These are phyloP conservation scores for Trigoniulus corallinus DNA, from an alignment of 1,140 invertebrate species.

Conservation along the genomic window DNA sequence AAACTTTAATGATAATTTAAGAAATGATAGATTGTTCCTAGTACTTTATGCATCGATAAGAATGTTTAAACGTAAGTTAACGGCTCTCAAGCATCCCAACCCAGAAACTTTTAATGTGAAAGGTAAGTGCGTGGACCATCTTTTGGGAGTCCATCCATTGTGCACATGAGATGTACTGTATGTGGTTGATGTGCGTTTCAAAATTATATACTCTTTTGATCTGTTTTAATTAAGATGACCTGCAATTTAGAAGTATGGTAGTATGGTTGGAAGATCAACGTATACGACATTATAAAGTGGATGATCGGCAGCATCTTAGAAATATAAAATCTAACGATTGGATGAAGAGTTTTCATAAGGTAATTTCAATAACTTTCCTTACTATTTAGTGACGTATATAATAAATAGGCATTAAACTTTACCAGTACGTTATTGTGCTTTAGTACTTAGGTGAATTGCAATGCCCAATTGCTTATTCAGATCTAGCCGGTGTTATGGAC, in stretches of 20 bases:
- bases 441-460: conserved; percentile 59
- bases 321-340: conserved; percentile 45
- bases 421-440: conserved; percentile 6
- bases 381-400: background rate
- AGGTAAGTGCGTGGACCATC: no score
- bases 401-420: background rate
- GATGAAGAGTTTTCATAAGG: conserved; percentile 43
- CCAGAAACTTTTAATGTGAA: no score
- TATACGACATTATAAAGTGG: conserved; percentile 72
- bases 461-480: conserved; percentile 36
- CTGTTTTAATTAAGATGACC: no score
- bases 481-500: conserved; percentile 45
- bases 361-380: conserved; percentile 8
- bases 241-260: conserved; percentile 58
- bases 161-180: conserved; percentile 12
- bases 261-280: conserved; percentile 89
- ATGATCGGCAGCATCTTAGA: conserved; percentile 53
- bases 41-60: no score
- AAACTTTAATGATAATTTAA: no score
- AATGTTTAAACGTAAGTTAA: no score
- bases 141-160: conserved; percentile 7
- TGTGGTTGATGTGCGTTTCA: conserved; percentile 14
- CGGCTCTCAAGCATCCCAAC: no score
- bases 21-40: no score
- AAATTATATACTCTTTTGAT: no score